Conservation (phyloP, 92 coral and sea anemone species). For the Actinostola sp. region DNA sequence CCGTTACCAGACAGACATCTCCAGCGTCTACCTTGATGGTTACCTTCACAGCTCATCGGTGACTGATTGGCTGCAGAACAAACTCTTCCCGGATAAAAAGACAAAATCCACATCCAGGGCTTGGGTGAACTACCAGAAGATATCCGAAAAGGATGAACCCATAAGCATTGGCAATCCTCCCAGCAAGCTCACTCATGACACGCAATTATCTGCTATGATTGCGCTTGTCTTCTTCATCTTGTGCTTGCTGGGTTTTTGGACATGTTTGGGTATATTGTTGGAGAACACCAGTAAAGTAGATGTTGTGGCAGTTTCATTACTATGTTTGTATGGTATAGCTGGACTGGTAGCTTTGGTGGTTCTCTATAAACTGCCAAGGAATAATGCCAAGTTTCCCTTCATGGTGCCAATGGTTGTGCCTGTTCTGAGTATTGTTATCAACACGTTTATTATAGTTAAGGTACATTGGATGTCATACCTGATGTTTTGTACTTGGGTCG, state of each 20-base stretch:
- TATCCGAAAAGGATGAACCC: conserved; percentile 28
- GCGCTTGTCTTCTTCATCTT: conserved; percentile 54
- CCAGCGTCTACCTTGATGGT: conserved; percentile 29
- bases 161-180: conserved; percentile 14
- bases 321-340: conserved; percentile 40
- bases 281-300: conserved; percentile 18
- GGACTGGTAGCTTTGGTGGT: conserved; percentile 51
- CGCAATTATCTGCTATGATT: conserved; percentile 50
- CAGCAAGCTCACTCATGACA: conserved; percentile 3
- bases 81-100: neutral
- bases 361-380: conserved; percentile 69
- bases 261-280: conserved; percentile 39
- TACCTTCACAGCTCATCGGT: conserved; percentile 8
- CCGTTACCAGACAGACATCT: conserved; percentile 70
- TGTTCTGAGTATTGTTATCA: conserved; percentile 65
- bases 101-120: conserved; percentile 14
- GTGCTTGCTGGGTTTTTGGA: conserved; percentile 58
- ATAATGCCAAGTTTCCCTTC: conserved; percentile 66
- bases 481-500: conserved; percentile 69
- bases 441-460: conserved; percentile 65
- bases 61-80: conserved; percentile 42
- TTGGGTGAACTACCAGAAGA: conserved; percentile 16
- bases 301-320: conserved; percentile 36
- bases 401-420: conserved; percentile 89
- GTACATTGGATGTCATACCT: conserved; percentile 62